Base-by-base conservation (phyloP, 2,797 vertebrate species). In the Rhinichthys osculus region DNA sequence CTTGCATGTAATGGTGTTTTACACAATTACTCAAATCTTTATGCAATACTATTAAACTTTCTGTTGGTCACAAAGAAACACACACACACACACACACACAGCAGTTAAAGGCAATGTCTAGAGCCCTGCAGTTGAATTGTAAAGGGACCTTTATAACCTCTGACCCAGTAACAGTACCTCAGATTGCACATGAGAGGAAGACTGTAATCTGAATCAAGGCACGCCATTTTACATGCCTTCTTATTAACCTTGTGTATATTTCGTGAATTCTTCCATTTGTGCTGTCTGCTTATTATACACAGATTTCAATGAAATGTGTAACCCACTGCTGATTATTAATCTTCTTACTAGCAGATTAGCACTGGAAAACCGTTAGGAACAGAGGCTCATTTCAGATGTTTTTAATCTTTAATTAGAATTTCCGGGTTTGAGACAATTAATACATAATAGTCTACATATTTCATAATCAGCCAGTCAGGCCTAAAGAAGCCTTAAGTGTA, bases 111-210 rank as follows among this genome's bases (percentile, higher is more conserved):
- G 33, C 52, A 42, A 13, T 27, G 38, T 59, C 11, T 59, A 33
- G 59, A 62, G 69, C 73, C 30, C 47, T 57, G 8, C 27, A 33
- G 62, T 84, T 82, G 81, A 84, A 84, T 86, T 81, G 38, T 78
- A 35, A 30, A 50, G 21, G 17, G 66, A 64, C 52, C 21, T 69
- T 44, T 79, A 67, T 70, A 30, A 78, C 30, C 78, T 78, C 54
- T 84, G 44, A 84, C 79, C 70, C 62, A 64, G 35, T 81, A 81
- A 78, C 73, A 80, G 72, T 80, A 76, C 57, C 33, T 76, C 59
- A 76, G 69, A 78, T 9, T 79, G n/a, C n/a, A 44, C 38, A 79
- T 27, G n/a, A 79, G 16, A 64, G 57, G 38, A 30, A 7, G n/a
- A 23, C 38, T 79, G 21, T 44, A 44, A 21, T 64, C 38, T 64